These are phyloP conservation scores for Rhopalosiphum maidis DNA, from an alignment of 1,140 invertebrate genomes.

Conservation along the genomic window DNA sequence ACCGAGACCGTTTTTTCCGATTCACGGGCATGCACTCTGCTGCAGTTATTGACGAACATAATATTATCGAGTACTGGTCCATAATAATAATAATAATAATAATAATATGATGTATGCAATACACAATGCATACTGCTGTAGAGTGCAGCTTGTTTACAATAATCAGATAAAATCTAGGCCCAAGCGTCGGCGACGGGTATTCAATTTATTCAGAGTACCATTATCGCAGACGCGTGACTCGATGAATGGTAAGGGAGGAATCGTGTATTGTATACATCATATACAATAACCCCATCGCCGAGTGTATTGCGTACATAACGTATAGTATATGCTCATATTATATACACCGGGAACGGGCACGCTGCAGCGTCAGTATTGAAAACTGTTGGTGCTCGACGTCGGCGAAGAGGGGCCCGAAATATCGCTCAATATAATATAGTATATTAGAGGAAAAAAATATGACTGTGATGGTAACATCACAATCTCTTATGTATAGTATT, in stretches of 20 bases:
- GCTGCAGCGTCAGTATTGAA: background rate
- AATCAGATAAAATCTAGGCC: background rate
- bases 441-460: background rate
- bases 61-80: background rate
- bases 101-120: background rate
- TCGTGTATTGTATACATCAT: background rate
- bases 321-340: background rate
- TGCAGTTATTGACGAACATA: background rate
- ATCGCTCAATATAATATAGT: background rate
- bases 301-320: background rate
- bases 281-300: background rate
- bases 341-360: background rate
- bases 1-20: background rate
- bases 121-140: background rate
- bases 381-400: background rate
- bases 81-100: background rate
- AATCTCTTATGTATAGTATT: background rate
- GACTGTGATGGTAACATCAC: background rate
- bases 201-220: conserved; percentile 7
- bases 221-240: background rate
- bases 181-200: background rate
- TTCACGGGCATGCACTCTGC: background rate
- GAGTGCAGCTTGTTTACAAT: background rate
- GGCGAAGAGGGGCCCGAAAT: background rate
- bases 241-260: background rate